Base-by-base conservation (phyloP, 2,888 invertebrate species). In the Aelia acuminata region DNA sequence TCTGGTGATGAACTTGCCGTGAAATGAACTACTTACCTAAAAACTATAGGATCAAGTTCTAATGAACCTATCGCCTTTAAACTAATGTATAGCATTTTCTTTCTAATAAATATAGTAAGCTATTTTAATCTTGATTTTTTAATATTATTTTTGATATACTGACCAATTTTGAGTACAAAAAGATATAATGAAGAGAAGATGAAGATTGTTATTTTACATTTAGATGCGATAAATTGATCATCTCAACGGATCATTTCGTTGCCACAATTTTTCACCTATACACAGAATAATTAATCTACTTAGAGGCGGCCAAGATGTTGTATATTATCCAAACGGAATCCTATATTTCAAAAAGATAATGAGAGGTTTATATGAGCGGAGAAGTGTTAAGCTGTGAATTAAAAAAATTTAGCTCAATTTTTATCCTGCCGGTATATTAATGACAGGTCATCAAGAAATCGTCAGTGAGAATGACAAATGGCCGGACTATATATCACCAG, bases 401-500 rank as follows among this genome's bases (percentile, higher is more conserved):
- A 70, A 35, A 70, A 70, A 70, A 70, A 70, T 35, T 70, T 35
- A 35, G 63, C 63, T 70, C 63, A 70, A 70, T 70, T 70, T 70
- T 70, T 70, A 70, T 70, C 63, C 31, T 70, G 35, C 31, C 63
- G 63, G 35, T 26, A 70, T 35, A 70, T 70, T 70, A 70, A 70
- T 70, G 63, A 70, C 63, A 20, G 63, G 31, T 70, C 63, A 70
- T 70, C 63, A 70, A 70, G 35, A 35, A 70, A 70, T 70, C 63
- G 63, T 70, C 63, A 70, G 80, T 43, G 43, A 43, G 39, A 43
- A 80, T n/a, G 80, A 80, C 80, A 80, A 80, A 80, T 43, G 43
- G n/a, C 3, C n/a, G 5, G 22, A 11, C 43, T 80, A 80, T 80
- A 43, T 10, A 80, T 80, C 80, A 80, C 43, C 3, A 80, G n/a